Evolutionary conservation across 2,113 vertebrate species (phyloP).

Genomic region (Campylomormyrus tamandua): DNA sequence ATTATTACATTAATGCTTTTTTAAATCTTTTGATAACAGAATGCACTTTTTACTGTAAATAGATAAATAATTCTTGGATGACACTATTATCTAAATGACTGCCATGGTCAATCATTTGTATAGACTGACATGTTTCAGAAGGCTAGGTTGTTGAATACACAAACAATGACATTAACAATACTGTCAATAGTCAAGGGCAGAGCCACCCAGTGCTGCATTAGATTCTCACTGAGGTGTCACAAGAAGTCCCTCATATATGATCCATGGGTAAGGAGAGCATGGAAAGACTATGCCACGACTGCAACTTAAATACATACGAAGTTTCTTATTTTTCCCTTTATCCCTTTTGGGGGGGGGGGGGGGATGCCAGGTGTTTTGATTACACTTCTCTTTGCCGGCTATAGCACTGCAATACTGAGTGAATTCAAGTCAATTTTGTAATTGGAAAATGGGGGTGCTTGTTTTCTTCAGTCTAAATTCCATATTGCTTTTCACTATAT

Average conservation of each 20-base stretch:
- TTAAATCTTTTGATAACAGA: background rate
- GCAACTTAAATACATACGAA: background rate
- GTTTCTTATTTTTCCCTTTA: background rate
- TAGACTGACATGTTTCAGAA: background rate
- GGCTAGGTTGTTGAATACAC: background rate
- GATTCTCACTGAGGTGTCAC: background rate
- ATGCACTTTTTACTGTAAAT: background rate
- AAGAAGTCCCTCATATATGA: background rate
- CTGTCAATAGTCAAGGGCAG: background rate
- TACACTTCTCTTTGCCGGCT: background rate
- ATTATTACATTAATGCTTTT: background rate
- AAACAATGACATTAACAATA: background rate
- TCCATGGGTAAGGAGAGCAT: background rate
- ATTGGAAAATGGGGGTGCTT: background rate
- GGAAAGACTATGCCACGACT: background rate
- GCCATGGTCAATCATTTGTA: background rate
- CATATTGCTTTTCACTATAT: background rate
- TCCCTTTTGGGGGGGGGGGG: background rate
- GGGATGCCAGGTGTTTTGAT: background rate
- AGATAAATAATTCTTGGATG: background rate
- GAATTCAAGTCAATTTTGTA: background rate
- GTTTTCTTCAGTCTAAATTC: background rate
- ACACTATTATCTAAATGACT: background rate
- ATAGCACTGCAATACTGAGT: background rate
- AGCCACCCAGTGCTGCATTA: background rate